A percentile compares a stretch with the other conserved stretches of the same genome.
Conservation (phyloP, 2,113 vertebrate species). For the Coptodon bakossiorum region DNA sequence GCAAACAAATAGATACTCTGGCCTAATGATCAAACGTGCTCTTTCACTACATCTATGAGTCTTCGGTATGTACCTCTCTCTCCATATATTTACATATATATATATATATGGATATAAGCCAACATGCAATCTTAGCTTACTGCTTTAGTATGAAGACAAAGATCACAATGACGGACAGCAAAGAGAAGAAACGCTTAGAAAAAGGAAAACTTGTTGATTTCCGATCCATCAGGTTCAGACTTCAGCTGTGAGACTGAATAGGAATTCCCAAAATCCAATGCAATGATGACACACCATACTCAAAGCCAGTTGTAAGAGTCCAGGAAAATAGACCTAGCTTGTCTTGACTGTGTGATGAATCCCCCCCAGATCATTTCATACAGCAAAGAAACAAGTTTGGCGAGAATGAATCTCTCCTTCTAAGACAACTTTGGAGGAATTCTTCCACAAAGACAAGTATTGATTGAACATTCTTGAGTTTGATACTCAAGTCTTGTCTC, state of each 20-base stretch:
- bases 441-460: background rate
- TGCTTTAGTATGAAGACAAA: background rate
- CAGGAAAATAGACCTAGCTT: background rate
- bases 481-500: background rate
- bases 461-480: background rate
- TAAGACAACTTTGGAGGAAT: background rate
- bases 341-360: background rate
- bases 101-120: background rate
- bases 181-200: background rate
- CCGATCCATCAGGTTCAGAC: background rate
- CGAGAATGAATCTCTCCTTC: background rate
- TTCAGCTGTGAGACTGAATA: background rate
- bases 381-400: background rate
- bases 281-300: background rate
- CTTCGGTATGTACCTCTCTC: rapidly evolving
- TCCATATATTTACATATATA: background rate
- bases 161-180: background rate
- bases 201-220: background rate
- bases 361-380: background rate
- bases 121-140: background rate
- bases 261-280: background rate
- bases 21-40: background rate
- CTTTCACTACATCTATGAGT: background rate
- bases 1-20: background rate
- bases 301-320: background rate